Base-by-base conservation (phyloP, 92 coral and sea anemone species). In the Bergia puertoricense region DNA sequence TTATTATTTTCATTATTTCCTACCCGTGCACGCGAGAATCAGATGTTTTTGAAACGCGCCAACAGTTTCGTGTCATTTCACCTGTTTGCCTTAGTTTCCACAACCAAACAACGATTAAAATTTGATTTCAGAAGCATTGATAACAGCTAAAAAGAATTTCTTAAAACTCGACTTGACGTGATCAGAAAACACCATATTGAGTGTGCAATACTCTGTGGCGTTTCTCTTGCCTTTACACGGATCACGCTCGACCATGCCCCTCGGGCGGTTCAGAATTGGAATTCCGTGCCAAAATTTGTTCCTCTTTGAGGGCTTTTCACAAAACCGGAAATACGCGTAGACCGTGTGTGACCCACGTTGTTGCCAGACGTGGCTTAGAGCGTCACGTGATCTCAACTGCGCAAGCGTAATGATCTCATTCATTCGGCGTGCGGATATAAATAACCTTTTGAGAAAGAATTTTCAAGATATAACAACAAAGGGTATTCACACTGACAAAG, bases 111-210 rank as follows among this genome's bases (percentile, higher is more conserved):
- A 69, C 86, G 78, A 95, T 95, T 93, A 95, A 93, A 95, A 80
- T 88, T 95, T 95, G 88, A 95, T 95, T 89, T 80, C 85, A 81
- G 92, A 92, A 85, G 92, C 93, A 91, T 79, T 95, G 98, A 95
- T 95, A 95, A 95, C 92, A 93, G 91, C 82, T 89, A 92, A 88
- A 93, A 90, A 92, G 95, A 93, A 93, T 93, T 92, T 90, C 89
- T 88, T 71, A 88, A 80, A 88, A 76, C 88, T 86, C 74, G 77
- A 45, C 20, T 23, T 44, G 88, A 79, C 37, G 77, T 59, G 39
- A 44, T 20, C 66, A 46, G n/a, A 79, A 30, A 50, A 23, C 67
- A 7, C 66, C 82, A 51, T 51, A 48, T 79, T 38, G 11, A 11
- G 20, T 69, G 48, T 45, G n/a, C 36, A 44, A 59, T 62, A 22